Evolutionary conservation across 2,888 invertebrate genomes (phyloP), one percentile per base, ranked within the genome.

Genomic region (Hydrotaea diabolus): DNA sequence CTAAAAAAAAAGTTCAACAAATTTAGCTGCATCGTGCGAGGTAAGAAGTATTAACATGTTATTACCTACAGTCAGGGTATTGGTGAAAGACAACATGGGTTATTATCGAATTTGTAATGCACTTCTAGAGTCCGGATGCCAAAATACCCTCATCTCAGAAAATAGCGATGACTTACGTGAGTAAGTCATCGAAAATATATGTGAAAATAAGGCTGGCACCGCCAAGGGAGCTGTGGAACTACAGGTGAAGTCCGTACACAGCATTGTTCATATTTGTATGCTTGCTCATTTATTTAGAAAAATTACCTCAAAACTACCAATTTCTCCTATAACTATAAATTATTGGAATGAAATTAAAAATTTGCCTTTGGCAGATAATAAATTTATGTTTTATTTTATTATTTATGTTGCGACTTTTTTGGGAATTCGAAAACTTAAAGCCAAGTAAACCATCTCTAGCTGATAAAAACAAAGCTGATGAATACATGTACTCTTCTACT

Each of bases 311-410:
- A 71, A 82, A 57, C 46, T 82, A 15, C 73, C 73, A 2, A 43
- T 39, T 82, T 2, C 23, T 8, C 21, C 31, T 9, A 15, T 81
- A 43, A 23, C 17, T 23, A 66, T 75, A 31, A 62, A 17, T 53
- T 79, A 17, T 49, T 82, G 74, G 74, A 15, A 71, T 59, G 72
- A 75, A 75, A 69, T 81, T 15, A 77, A 39, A 81, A 57, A 64
- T 57, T 66, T 36, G 26, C 75, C 59, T 69, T 71, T 59, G 57
- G 77, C 64, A 26, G 83, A 75, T 76, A n/a, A 77, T n/a, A n/a
- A n/a, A n/a, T n/a, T n/a, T n/a, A n/a, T n/a, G n/a, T n/a, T 36
- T 36, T 8, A 8, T 8, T 17, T 73, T 0, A 36, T 31, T 9
- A 31, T 53, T 9, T 36, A 53, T 17, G 15, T 31, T 55, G 53